Conservation (phyloP, 1,140 invertebrate genomes). For the Drosophila mayri region DNA sequence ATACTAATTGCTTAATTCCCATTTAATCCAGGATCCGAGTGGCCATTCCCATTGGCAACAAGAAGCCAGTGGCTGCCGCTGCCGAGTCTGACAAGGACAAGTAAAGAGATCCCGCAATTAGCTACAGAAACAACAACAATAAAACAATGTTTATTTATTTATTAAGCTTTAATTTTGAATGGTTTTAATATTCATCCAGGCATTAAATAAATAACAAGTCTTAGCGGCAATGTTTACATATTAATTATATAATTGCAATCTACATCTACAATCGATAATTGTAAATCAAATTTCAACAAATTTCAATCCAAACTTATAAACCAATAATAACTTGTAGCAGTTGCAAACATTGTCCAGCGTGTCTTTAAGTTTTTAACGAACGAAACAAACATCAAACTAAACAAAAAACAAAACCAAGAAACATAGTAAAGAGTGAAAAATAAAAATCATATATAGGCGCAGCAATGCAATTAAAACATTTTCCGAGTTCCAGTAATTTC, state of each 20-base stretch:
- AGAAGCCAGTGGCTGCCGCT: slow-evolving; percentile 86
- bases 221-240: slow-evolving; percentile 60
- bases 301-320: slow-evolving; percentile 29
- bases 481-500: slow-evolving; percentile 50
- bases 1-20: neutral
- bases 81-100: slow-evolving; percentile 92
- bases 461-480: slow-evolving; percentile 54
- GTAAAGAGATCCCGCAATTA: slow-evolving; percentile 86
- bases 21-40: slow-evolving; percentile 91
- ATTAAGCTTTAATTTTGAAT: slow-evolving; percentile 82
- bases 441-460: slow-evolving; percentile 45
- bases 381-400: slow-evolving; percentile 45
- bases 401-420: slow-evolving; percentile 5
- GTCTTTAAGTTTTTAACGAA: slow-evolving; percentile 80
- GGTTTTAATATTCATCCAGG: slow-evolving; percentile 80
- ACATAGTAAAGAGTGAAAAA: slow-evolving; percentile 16
- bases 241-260: slow-evolving; percentile 70
- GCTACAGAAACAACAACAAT: slow-evolving; percentile 48
- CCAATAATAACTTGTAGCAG: slow-evolving; percentile 60
- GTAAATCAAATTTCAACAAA: slow-evolving; percentile 50
- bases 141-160: slow-evolving; percentile 77
- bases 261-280: slow-evolving; percentile 55
- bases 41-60: slow-evolving; percentile 94
- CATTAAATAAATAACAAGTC: slow-evolving; percentile 75
- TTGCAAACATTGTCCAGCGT: slow-evolving; percentile 73